Percentiles rank a stretch among this genome's conserved stretches.
phyloP scores from a whole-genome alignment of 2,113 vertebrate species.

The Mohoua ochrocephala region DNA sequence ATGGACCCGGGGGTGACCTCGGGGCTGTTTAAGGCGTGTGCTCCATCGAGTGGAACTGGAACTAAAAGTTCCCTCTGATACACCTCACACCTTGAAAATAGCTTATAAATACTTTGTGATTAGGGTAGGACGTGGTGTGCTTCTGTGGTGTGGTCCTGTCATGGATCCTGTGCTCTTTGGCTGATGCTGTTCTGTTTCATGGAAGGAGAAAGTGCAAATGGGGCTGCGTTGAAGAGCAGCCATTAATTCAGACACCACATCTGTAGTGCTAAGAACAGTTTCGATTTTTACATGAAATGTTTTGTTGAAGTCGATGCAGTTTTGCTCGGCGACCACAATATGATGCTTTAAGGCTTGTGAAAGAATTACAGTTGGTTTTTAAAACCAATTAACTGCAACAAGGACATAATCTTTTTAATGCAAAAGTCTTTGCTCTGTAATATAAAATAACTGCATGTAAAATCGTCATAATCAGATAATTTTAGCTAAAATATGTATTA shows the following conservation, averaged over 20 bases:
- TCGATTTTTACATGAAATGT: neutral
- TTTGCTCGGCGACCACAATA: neutral
- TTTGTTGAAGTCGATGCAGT: neutral
- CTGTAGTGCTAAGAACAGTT: neutral
- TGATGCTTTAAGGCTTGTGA: slow-evolving; percentile 35
- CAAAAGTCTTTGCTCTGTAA: neutral
- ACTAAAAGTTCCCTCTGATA: neutral
- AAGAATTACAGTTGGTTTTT: slow-evolving; percentile 33
- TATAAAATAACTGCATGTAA: slow-evolving; percentile 12
- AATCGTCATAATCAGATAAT: slow-evolving; percentile 20
- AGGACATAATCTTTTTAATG: slow-evolving; percentile 38
- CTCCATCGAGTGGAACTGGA: neutral
- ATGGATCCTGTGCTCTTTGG: neutral
- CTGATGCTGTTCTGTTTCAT: neutral
- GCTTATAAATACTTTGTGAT: neutral
- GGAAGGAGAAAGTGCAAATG: neutral
- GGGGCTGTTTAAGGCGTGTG: neutral
- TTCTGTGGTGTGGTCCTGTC: neutral
- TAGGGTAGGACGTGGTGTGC: neutral
- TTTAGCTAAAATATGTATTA: slow-evolving; percentile 16
- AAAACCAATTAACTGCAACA: slow-evolving; percentile 46
- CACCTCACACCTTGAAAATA: neutral
- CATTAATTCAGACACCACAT: neutral
- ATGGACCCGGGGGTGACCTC: neutral
- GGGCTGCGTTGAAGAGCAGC: neutral